A percentile compares a stretch with the other conserved stretches of the same genome.
These are phyloP conservation scores for Chloropsis hardwickii DNA, from an alignment of 2,113 vertebrate genomes.

Conservation along the genomic window DNA sequence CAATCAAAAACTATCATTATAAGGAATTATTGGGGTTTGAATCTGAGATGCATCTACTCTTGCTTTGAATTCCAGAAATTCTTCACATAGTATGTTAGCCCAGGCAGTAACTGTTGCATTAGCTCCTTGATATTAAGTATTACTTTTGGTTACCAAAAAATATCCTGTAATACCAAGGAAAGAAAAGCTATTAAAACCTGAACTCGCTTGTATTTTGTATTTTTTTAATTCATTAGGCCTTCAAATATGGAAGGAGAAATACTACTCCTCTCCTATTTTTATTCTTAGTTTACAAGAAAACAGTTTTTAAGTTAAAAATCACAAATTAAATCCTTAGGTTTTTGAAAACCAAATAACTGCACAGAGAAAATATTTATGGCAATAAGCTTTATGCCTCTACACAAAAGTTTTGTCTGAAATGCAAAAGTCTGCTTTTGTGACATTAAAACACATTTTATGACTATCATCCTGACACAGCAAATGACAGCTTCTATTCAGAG, in stretches of 20 bases:
- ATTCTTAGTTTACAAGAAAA: neutral
- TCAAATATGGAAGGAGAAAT: neutral
- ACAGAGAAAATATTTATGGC: neutral
- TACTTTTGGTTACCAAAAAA: neutral
- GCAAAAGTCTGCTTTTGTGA: neutral
- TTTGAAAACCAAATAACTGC: neutral
- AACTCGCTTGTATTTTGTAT: neutral
- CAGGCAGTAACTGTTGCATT: neutral
- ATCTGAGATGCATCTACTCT: neutral
- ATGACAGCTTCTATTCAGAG: neutral
- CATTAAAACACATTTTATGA: neutral
- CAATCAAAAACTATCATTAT: neutral
- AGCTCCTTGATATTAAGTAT: neutral
- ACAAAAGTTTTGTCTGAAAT: neutral
- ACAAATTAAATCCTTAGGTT: neutral
- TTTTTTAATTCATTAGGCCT: neutral
- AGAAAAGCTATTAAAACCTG: neutral
- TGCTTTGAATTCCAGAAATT: neutral
- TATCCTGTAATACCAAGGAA: neutral
- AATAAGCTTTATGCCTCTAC: neutral
- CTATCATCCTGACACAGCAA: neutral
- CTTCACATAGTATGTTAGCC: no score
- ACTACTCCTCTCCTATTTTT: neutral
- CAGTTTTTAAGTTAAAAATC: neutral
- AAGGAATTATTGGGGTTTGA: neutral